These are phyloP conservation scores for Lepidostoma basale DNA, from an alignment of 1,140 invertebrate genomes.

Conservation along the genomic window DNA sequence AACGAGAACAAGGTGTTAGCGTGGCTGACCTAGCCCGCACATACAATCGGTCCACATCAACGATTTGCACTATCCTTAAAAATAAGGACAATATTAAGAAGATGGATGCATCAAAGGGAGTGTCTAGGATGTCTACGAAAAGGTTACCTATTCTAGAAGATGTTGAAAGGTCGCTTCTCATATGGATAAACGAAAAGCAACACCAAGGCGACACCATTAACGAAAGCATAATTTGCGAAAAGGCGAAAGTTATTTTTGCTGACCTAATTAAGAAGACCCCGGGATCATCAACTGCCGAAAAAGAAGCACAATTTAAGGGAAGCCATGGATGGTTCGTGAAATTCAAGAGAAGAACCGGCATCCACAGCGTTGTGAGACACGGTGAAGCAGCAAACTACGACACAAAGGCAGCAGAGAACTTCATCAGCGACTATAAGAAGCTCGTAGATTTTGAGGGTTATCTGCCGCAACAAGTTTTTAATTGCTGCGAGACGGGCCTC, in stretches of 20 bases:
- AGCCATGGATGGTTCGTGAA: slow-evolving; percentile 5
- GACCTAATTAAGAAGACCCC: slow-evolving; percentile 11
- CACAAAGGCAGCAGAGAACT: slow-evolving; percentile 13
- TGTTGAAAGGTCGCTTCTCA: slow-evolving; percentile 34
- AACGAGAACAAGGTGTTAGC: slow-evolving; percentile 20
- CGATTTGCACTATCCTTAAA: slow-evolving; percentile 39
- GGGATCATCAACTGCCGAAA: slow-evolving; percentile 23
- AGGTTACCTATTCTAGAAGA: slow-evolving; percentile 32
- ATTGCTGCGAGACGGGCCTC: slow-evolving; percentile 50
- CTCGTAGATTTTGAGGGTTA: slow-evolving; percentile 43
- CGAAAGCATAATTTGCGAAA: slow-evolving; percentile 17
- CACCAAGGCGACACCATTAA: slow-evolving; percentile 31
- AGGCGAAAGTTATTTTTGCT: no score
- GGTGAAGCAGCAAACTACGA: slow-evolving; percentile 9
- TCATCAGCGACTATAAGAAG: not conserved
- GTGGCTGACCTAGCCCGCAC: slow-evolving; percentile 29
- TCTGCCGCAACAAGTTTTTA: slow-evolving; percentile 49
- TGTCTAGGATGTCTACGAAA: slow-evolving; percentile 22
- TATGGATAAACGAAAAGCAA: slow-evolving; percentile 33
- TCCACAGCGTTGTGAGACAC: slow-evolving; percentile 22
- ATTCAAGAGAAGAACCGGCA: slow-evolving; percentile 18
- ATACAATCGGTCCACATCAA: slow-evolving; percentile 39
- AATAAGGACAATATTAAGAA: slow-evolving; percentile 36
- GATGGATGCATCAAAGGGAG: slow-evolving; percentile 26
- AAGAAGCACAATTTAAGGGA: no score